These are phyloP conservation scores for Lordiphosa fenestrarum DNA, from an alignment of 2,888 invertebrate species.

Conservation along the genomic window DNA sequence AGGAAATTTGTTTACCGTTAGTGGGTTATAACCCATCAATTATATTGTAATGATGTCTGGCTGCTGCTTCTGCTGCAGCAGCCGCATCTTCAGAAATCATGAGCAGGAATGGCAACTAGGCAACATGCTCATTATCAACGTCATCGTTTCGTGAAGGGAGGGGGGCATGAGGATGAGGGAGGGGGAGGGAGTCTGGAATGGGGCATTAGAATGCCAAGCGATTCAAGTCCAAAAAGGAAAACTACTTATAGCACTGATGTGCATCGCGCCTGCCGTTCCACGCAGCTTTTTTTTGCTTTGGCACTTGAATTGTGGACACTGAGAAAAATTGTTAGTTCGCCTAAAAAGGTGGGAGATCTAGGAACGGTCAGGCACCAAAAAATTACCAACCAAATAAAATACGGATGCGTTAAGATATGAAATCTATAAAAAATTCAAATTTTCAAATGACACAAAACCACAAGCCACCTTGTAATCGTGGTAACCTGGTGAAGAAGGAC, in stretches of 20 bases:
- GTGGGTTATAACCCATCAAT: constrained; percentile 76
- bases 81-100: constrained; percentile 61
- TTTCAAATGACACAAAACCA: too few relatives aligned
- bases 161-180: not conserved
- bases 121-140: constrained; percentile 73
- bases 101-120: constrained; percentile 37
- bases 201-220: constrained; percentile 62
- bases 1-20: constrained; percentile 68
- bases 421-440: too few relatives aligned
- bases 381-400: too few relatives aligned
- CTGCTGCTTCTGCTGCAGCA: constrained; percentile 29
- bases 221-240: constrained; percentile 54
- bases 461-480: too few relatives aligned
- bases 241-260: constrained; percentile 63
- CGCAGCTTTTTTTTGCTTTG: constrained; percentile 47
- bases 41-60: constrained; percentile 76
- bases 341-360: too few relatives aligned
- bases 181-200: constrained; percentile 1
- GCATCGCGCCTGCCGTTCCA: constrained; percentile 54
- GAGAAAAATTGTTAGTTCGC: too few relatives aligned
- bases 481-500: too few relatives aligned
- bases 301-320: constrained; percentile 31
- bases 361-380: too few relatives aligned
- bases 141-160: constrained; percentile 46
- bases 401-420: too few relatives aligned